These are phyloP conservation scores for Drosophila serrata DNA, from an alignment of 1,140 invertebrate genomes.

Conservation along the genomic window DNA sequence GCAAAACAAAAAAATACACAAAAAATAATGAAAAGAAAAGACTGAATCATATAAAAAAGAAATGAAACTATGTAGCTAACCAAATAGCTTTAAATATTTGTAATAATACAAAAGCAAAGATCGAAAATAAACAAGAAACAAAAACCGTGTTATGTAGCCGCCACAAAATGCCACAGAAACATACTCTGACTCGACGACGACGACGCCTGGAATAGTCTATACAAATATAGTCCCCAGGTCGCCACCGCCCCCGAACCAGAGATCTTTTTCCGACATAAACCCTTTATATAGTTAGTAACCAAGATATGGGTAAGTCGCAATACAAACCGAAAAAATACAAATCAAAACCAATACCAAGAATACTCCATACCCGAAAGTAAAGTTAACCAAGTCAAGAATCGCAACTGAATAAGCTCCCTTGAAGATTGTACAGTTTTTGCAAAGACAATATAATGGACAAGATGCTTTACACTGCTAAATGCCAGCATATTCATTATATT, in stretches of 20 bases:
- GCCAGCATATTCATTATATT: not conserved
- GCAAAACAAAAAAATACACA: conserved; percentile 35
- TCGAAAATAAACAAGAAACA: conserved; percentile 54
- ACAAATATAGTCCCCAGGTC: conserved; percentile 54
- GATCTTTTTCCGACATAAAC: conserved; percentile 53
- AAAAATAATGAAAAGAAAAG: conserved; percentile 38
- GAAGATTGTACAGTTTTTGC: conserved; percentile 69
- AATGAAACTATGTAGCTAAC: conserved; percentile 63
- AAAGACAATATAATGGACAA: conserved; percentile 3
- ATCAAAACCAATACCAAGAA: conserved; percentile 4
- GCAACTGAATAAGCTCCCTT: conserved; percentile 6
- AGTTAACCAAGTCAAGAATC: conserved; percentile 17
- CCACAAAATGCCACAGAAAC: conserved; percentile 62
- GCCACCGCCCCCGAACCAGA: conserved; percentile 48
- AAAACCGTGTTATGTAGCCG: conserved; percentile 73
- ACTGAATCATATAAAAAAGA: conserved; percentile 58
- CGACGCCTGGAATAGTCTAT: conserved; percentile 58
- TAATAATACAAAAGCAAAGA: conserved; percentile 61
- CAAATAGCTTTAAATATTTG: conserved; percentile 72
- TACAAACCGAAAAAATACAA: conserved; percentile 31
- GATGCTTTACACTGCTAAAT: not conserved
- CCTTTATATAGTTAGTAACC: conserved; percentile 74
- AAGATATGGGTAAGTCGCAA: conserved; percentile 73
- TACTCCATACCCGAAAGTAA: conserved; percentile 24
- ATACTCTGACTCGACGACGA: conserved; percentile 61